Percentiles rank a stretch among this genome's conserved stretches.
These are phyloP conservation scores for Emydura subglobosa DNA, from an alignment of 2,113 vertebrate species.

Conservation along the genomic window DNA sequence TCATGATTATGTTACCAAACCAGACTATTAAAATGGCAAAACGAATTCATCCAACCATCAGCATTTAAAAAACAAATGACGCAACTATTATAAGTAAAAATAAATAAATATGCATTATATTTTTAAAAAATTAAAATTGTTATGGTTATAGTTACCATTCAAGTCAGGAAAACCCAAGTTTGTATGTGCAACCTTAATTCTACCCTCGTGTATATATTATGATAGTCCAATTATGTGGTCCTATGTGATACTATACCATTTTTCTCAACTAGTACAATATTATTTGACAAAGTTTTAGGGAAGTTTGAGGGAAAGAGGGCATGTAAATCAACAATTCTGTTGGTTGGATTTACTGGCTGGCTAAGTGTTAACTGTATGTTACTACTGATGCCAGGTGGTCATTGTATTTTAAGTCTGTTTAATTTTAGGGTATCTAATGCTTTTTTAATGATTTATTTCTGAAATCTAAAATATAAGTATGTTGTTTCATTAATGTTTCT, in stretches of 20 bases:
- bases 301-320: accelerated
- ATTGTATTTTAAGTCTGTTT: not conserved
- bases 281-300: not conserved
- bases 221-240: not conserved
- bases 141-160: not conserved
- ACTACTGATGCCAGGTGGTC: not conserved
- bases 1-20: not conserved
- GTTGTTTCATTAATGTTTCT: not conserved
- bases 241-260: not conserved
- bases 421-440: accelerated
- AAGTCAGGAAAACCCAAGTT: not conserved
- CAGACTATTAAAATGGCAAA: not conserved
- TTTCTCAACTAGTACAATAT: not conserved
- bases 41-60: not conserved
- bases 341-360: not conserved
- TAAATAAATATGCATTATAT: not conserved
- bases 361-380: not conserved
- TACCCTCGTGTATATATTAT: not conserved
- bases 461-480: not conserved
- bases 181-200: not conserved
- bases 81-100: not conserved
- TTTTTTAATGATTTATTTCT: not conserved
- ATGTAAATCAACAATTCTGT: not conserved
- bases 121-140: not conserved
- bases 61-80: not conserved